Evolutionary conservation across 2,888 invertebrate species (phyloP).

Genomic region (Hyalella azteca): DNA sequence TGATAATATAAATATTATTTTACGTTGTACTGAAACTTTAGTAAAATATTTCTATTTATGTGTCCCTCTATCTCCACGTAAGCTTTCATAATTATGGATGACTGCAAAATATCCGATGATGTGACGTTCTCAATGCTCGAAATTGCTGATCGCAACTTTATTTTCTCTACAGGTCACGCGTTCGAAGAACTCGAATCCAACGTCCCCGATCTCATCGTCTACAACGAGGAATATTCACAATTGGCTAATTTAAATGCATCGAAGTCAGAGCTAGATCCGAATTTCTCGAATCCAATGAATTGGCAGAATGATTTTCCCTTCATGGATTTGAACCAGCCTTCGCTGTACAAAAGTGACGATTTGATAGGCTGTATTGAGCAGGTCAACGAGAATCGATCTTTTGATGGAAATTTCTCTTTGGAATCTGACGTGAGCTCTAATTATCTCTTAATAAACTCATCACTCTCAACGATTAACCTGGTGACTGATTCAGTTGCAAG

Average conservation of each 20-base stretch:
- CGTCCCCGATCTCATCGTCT: not conserved
- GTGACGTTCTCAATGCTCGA: too few species aligned
- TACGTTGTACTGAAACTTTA: too few species aligned
- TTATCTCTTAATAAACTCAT: not conserved
- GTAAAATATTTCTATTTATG: too few species aligned
- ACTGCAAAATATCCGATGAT: too few species aligned
- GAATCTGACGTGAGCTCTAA: not conserved
- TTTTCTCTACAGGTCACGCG: not conserved
- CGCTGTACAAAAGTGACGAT: constrained; percentile 22
- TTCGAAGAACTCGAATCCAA: not conserved
- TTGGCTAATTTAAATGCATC: not conserved
- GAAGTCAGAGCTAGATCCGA: not conserved
- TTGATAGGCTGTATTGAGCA: not conserved
- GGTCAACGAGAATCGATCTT: not conserved
- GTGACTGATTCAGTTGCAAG: not conserved
- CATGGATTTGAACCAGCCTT: constrained; percentile 17
- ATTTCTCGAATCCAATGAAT: not conserved
- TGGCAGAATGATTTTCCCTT: constrained; percentile 3
- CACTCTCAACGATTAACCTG: constrained; percentile 2
- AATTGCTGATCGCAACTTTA: too few species aligned
- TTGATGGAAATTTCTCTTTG: not conserved
- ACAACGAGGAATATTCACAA: not conserved
- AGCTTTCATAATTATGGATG: too few species aligned
- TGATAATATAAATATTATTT: too few species aligned
- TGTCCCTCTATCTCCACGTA: too few species aligned